Conservation (phyloP, 2,888 invertebrate genomes). For the Drosophila neoperkinsi region DNA sequence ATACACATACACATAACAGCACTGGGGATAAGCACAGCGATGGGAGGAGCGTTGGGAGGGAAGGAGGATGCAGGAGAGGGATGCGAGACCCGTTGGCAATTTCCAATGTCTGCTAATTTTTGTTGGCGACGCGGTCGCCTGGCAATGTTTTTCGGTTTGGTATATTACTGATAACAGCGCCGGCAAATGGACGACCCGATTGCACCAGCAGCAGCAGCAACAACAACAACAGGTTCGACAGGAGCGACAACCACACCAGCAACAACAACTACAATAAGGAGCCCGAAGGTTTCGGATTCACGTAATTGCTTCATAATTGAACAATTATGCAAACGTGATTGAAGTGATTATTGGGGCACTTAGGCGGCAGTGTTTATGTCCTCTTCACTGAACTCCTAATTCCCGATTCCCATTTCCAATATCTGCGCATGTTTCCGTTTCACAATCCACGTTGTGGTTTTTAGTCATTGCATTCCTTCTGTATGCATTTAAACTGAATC, state of each 20-base stretch:
- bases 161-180: conserved; percentile 74
- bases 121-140: conserved; percentile 54
- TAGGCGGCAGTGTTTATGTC: conserved; percentile 69
- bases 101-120: conserved; percentile 62
- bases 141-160: conserved; percentile 71
- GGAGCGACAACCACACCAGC: conserved; percentile 15
- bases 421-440: not conserved
- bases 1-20: not conserved
- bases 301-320: conserved; percentile 78
- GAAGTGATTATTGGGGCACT: conserved; percentile 77
- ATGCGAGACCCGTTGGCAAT: conserved; percentile 40
- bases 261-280: conserved; percentile 22
- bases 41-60: not conserved
- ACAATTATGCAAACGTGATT: conserved; percentile 81
- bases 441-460: not conserved
- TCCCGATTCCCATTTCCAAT: conserved; percentile 37
- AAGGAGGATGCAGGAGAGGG: not conserved
- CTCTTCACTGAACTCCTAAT: conserved; percentile 23
- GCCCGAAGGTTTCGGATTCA: conserved; percentile 56
- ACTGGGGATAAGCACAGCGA: conserved; percentile 4
- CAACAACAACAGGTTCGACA: conserved; percentile 10
- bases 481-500: not conserved
- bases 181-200: conserved; percentile 42
- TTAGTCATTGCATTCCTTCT: not conserved
- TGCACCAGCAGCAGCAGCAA: conserved; percentile 12